Evolutionary conservation across 2,113 vertebrate genomes (phyloP).

Genomic region (Stegostoma tigrinum): DNA sequence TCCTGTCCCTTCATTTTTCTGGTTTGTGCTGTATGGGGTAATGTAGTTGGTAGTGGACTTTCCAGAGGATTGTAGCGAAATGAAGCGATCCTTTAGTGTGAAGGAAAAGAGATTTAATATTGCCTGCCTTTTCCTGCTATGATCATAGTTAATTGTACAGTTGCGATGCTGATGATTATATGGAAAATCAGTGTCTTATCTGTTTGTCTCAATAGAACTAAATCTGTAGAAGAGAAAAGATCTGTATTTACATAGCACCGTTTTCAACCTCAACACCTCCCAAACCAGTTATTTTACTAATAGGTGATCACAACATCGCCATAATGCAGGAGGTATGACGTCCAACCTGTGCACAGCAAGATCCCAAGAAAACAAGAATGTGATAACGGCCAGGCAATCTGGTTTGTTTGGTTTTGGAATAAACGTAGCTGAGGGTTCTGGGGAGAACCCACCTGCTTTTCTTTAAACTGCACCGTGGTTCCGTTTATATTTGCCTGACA

Average conservation of each 20-base stretch:
- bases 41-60: not conserved
- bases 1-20: not conserved
- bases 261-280: not conserved
- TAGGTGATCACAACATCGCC: not conserved
- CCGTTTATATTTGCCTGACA: not conserved
- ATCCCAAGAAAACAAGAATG: not conserved
- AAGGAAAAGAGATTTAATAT: not conserved
- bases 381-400: not conserved
- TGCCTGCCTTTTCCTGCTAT: not conserved
- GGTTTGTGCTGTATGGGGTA: no score
- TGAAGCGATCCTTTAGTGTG: not conserved
- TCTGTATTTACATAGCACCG: not conserved
- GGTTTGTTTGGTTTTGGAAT: not conserved
- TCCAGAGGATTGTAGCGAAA: not conserved
- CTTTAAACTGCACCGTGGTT: not conserved
- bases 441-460: not conserved
- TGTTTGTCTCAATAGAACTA: not conserved
- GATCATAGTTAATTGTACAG: not conserved
- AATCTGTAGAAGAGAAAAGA: not conserved
- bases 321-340: not conserved
- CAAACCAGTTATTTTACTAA: not conserved
- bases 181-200: not conserved
- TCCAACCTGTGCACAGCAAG: not conserved
- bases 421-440: not conserved
- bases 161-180: no score